Evolutionary conservation across 2,113 vertebrate genomes (phyloP), one percentile per base, ranked within the genome.

Genomic region (Hippocampus guttulatus): DNA sequence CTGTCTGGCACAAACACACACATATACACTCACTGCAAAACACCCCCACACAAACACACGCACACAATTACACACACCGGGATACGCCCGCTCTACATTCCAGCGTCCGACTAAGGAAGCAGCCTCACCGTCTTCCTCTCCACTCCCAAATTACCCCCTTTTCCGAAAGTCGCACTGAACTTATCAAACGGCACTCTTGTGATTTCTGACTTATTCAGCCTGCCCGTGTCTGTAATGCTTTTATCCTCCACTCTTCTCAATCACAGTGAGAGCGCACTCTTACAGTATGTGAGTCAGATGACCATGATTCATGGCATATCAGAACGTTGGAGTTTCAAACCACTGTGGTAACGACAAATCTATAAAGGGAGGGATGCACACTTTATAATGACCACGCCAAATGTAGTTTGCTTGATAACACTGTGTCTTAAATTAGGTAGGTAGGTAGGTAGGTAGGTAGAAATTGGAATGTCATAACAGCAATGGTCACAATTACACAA

Each of bases 31-130:
- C 89, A 83, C 84, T 86, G 76, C 84, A 79, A 89, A 78, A 85
- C 79, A 89, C 75, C 85, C 73, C 85, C 77, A 86, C 55, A 87
- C 82, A 83, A 82, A 78, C 77, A 90, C 20, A n/a, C 18, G 84
- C 79, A 89, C 75, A 30, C 27, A 30, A n/a, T n/a, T 2, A 87
- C 80, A 84, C 84, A 78, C 81, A 86, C 82, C 85, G 84, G 91
- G 84, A 92, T 91, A 89, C 88, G 92, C 89, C 92, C 90, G 91
- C 81, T 89, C 82, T 82, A 85, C 93, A 93, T 94, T 94, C 91
- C 92, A 90, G 71, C 84, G 91, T 84, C 82, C 88, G 78, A 85
- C 87, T 86, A 84, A 89, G 49, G 84, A 92, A 93, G 86, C 90
- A 90, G 91, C 89, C 88, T 63, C 78, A 86, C 84, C 86, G 87